A percentile compares a stretch with the other conserved stretches of the same genome.
phyloP scores from a whole-genome alignment of 1,140 invertebrate genomes.

The Apis cerana region DNA sequence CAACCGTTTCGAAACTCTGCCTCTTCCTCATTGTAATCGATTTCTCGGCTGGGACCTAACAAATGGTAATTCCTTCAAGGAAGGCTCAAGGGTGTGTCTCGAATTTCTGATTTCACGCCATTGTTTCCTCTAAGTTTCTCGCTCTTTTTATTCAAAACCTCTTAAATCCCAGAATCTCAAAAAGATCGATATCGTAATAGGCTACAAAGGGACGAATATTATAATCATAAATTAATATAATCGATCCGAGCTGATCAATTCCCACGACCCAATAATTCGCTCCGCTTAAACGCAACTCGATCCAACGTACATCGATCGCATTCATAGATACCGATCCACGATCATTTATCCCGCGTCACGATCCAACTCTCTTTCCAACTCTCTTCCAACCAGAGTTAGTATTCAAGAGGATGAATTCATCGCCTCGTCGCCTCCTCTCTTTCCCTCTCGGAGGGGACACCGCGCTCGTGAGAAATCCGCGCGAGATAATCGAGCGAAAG shows the following conservation, averaged over 20 bases:
- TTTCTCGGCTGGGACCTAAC: not conserved
- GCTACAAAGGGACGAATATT: no score
- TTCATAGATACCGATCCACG: not conserved
- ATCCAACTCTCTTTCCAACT: not conserved
- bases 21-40: conserved; percentile 12
- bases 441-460: not conserved
- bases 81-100: not conserved
- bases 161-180: no score
- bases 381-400: not conserved
- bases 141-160: no score
- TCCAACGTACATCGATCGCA: not conserved
- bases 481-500: conserved; percentile 1
- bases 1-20: not conserved
- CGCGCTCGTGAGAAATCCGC: conserved; percentile 50
- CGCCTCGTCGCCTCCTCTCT: not conserved
- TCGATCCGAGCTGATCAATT: not conserved
- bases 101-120: not conserved
- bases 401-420: not conserved
- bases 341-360: not conserved
- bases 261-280: conserved; percentile 6
- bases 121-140: no score
- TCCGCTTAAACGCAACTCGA: not conserved
- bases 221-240: no score
- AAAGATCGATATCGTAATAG: no score
- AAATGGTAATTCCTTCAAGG: not conserved